Evolutionary conservation across 2,797 vertebrate genomes (phyloP).

Genomic region (Lutjanus campechanus): DNA sequence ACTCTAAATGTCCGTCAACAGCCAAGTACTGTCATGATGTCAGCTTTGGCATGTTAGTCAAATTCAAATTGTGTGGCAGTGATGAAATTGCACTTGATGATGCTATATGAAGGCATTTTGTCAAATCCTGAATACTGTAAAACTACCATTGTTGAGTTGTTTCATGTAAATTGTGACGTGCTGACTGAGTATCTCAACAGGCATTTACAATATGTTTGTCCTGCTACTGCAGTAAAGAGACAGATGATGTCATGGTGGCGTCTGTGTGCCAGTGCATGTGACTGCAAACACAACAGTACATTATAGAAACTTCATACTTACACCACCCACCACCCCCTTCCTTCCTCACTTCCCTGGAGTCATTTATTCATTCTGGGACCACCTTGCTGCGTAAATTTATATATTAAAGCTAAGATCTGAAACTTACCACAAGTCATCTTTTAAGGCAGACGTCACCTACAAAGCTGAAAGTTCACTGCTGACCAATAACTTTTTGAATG

Average conservation of each 20-base stretch:
- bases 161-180: not conserved
- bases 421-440: not conserved
- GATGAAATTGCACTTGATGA: not conserved
- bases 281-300: not conserved
- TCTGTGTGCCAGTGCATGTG: not conserved
- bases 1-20: not conserved
- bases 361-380: not conserved
- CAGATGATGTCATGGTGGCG: too few species aligned
- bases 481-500: not conserved
- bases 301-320: not conserved
- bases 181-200: not conserved
- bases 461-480: not conserved
- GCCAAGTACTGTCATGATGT: not conserved
- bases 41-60: constrained; percentile 2
- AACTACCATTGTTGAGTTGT: not conserved
- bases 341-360: not conserved
- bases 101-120: not conserved
- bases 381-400: not conserved
- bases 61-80: constrained; percentile 23
- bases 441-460: not conserved
- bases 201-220: not conserved
- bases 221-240: not conserved
- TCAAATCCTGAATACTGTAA: not conserved
- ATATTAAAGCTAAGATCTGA: not conserved
- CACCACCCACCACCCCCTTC: not conserved